Evolutionary conservation across 2,888 invertebrate genomes (phyloP).

Genomic region (Limnephilus rhombicus): DNA sequence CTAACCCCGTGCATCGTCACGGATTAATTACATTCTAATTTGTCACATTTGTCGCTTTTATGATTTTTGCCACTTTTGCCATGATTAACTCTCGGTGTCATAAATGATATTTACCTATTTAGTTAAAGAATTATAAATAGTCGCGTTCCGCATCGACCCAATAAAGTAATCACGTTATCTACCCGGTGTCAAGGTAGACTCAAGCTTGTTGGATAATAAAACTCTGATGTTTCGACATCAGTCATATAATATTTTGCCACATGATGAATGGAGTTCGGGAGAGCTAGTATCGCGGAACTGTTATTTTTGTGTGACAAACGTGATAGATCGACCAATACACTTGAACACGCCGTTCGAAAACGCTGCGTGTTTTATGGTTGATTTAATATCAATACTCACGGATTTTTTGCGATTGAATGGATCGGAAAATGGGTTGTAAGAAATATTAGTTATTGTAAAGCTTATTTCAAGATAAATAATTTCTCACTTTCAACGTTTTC

Average conservation of each 20-base stretch:
- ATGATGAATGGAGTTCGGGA: conserved; percentile 12
- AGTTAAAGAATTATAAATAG: neutral
- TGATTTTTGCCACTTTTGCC: too few species aligned
- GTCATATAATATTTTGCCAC: neutral
- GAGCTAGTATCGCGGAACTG: neutral
- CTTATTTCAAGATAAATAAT: neutral
- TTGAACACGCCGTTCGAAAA: conserved; percentile 13
- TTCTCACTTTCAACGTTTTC: neutral
- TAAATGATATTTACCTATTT: neutral
- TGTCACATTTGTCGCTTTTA: too few species aligned
- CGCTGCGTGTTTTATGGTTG: conserved; percentile 31
- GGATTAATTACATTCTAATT: too few species aligned
- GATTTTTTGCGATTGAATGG: conserved; percentile 12
- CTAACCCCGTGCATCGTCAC: too few species aligned
- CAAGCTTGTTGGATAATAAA: neutral
- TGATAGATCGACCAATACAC: conserved; percentile 29
- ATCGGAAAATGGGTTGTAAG: neutral
- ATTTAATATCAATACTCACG: conserved; percentile 20
- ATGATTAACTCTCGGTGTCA: neutral
- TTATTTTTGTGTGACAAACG: conserved; percentile 21
- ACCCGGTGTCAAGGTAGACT: neutral
- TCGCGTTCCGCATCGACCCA: neutral
- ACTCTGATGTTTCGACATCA: neutral
- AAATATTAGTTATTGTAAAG: neutral
- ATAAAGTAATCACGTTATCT: neutral